Base-by-base conservation (phyloP, 2,113 vertebrate species). In the Pseudopipra pipra region DNA sequence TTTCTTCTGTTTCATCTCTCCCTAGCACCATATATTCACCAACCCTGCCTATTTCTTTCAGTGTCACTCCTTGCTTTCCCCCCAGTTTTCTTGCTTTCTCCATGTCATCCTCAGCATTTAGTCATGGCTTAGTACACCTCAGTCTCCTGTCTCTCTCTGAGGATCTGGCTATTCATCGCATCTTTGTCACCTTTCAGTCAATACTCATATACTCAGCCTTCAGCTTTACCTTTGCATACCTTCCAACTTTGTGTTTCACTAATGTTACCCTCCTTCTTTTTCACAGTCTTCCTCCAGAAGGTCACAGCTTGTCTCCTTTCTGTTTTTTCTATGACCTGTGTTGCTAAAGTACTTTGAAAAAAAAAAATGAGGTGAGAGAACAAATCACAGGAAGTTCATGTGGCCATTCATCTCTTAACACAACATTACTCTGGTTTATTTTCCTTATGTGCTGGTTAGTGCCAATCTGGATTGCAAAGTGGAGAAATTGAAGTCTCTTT, bases 351-450 rank as follows among this genome's bases (percentile, higher is more conserved):
- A n/a, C 28, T 51, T 49, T 73, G 59, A 28, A 81, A 75, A 67
- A 81, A 75, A 67, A 58, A 49, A 37, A 25, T 16, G 33, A 44
- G 16, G 17, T 24, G 20, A 73, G n/a, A 94, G 67, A 65, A 51
- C 30, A 61, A 52, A 47, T n/a, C 31, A 16, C 6, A 19, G 56
- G 37, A 93, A 56, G 18, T 37, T 82, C 56, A 61, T 7, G 22
- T 0, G 0, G 16, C 4, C 5, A 44, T 27, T 27, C 66, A 31
- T 71, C 17, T 43, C 13, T 27, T 61, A 61, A 74, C 20, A 28
- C 4, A 56, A 7, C 23, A 30, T 44, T 35, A 8, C 37, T 67
- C 49, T 41, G 24, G 15, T 54, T 66, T 79, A 8, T 73, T 72
- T 93, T 88, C 17, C 27, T 82, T 67, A 12, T 2, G 2, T 23